Evolutionary conservation across 1,140 invertebrate species (phyloP), one percentile per base, ranked within the genome.

Genomic region (Stegodyphus dumicola): DNA sequence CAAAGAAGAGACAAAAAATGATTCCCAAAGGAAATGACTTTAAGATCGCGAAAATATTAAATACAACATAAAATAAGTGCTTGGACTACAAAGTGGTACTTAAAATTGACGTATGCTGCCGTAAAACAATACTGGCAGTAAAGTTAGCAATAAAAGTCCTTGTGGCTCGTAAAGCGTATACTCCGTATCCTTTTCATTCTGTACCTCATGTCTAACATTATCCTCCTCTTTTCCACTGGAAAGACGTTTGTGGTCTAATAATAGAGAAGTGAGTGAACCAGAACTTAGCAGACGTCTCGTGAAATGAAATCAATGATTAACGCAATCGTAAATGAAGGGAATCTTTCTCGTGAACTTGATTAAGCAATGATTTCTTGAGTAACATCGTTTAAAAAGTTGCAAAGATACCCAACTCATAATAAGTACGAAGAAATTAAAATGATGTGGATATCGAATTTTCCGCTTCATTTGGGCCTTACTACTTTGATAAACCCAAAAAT

Each of bases 71-170:
- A 83, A 73, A 73, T 75, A 51, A 70, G 70, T 52, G 15, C 70
- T 83, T 51, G 79, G 54, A 53, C 33, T 18, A 66, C n/a, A 54
- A 51, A 83, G 60, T 74, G 67, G 79, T 70, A 52, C 79, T 83
- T 83, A 74, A 83, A 83, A 83, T 65, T 74, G 79, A 74, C 79
- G 74, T 74, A 83, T 74, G 67, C 70, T 66, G 70, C 67, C 70
- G 53, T 83, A 83, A 83, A 83, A 83, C 67, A 83, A 83, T 48
- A 53, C 48, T n/a, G 60, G 54, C 79, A 56, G 70, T 83, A 83
- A 83, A 83, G 71, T 48, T n/a, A 71, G 79, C 33, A 66, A 83
- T 83, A 83, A 83, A 83, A 83, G n/a, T 66, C 74, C 60, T 33
- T 51, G 18, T 54, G 56, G 17, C 65, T 83, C 79, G 54, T 83